A percentile compares a stretch with the other conserved stretches of the same genome.
Conservation (phyloP, 2,888 invertebrate genomes). For the Bellardia bayeri region DNA sequence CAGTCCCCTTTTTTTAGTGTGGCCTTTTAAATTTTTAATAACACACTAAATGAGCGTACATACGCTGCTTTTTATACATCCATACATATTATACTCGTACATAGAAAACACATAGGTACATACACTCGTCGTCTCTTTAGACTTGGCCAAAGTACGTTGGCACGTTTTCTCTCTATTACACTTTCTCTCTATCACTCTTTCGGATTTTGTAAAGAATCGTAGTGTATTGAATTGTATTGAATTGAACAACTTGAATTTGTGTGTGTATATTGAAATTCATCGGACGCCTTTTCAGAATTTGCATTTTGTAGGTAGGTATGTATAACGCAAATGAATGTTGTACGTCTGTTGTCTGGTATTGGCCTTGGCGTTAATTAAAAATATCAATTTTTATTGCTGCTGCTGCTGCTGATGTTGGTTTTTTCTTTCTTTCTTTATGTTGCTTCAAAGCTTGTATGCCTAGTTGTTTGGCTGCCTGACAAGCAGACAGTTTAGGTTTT, state of each 20-base stretch:
- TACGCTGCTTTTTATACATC: neutral
- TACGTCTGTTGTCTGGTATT: constrained; percentile 65
- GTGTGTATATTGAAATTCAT: constrained; percentile 70
- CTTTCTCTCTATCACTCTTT: constrained; percentile 32
- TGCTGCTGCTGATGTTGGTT: constrained; percentile 28
- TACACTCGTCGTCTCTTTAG: constrained; percentile 31
- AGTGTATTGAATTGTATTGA: constrained; percentile 47
- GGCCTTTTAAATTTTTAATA: constrained; percentile 16
- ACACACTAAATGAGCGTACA: constrained; percentile 17
- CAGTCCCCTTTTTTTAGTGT: constrained; percentile 45
- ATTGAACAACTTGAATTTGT: constrained; percentile 34
- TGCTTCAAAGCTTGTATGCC: constrained; percentile 56
- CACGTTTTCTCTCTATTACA: constrained; percentile 28
- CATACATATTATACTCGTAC: neutral
- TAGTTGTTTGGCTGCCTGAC: constrained; percentile 48
- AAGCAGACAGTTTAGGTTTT: constrained; percentile 33
- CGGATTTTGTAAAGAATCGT: neutral
- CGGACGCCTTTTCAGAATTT: constrained; percentile 69
- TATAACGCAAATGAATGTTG: constrained; percentile 66
- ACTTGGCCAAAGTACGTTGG: neutral
- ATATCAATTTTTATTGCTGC: constrained; percentile 68
- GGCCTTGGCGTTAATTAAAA: constrained; percentile 74
- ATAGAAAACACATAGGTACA: neutral
- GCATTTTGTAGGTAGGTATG: constrained; percentile 54
- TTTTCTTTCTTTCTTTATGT: neutral